Conservation (phyloP, 2,113 vertebrate genomes). For the Ginglymostoma cirratum region DNA sequence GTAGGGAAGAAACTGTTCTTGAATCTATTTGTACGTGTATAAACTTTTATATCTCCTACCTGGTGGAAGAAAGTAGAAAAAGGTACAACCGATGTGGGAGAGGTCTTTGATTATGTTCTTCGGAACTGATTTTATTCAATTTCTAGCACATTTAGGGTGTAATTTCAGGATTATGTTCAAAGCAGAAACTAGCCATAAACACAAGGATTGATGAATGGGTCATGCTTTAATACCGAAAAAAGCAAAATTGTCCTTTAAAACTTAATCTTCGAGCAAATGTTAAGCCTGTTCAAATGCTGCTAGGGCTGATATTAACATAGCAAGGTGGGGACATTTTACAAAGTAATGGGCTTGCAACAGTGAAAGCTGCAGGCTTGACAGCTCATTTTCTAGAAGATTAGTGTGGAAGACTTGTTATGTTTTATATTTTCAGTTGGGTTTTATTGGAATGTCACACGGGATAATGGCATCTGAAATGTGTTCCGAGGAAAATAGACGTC, state of each 20-base stretch:
- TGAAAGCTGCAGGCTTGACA: neutral
- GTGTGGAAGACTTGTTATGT: neutral
- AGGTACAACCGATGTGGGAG: no score
- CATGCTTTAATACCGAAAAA: neutral
- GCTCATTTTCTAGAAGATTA: neutral
- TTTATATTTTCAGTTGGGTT: conserved; percentile 21
- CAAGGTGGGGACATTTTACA: neutral
- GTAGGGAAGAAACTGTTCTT: no score
- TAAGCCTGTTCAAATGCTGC: neutral
- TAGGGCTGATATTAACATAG: neutral
- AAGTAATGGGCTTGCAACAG: no score
- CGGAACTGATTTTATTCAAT: neutral
- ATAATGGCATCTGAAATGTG: neutral
- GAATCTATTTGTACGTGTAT: no score
- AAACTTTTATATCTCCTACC: no score
- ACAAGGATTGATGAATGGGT: neutral
- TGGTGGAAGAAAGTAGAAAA: no score
- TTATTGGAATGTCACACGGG: neutral
- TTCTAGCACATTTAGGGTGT: neutral
- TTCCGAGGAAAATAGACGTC: neutral
- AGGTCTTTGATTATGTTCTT: no score
- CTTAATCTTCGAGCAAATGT: neutral
- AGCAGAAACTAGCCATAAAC: neutral
- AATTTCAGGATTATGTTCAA: neutral
- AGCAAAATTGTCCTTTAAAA: neutral